These are phyloP conservation scores for Choloepus hoffmanni DNA, from an alignment of 2,113 vertebrate species.

Conservation along the genomic window DNA sequence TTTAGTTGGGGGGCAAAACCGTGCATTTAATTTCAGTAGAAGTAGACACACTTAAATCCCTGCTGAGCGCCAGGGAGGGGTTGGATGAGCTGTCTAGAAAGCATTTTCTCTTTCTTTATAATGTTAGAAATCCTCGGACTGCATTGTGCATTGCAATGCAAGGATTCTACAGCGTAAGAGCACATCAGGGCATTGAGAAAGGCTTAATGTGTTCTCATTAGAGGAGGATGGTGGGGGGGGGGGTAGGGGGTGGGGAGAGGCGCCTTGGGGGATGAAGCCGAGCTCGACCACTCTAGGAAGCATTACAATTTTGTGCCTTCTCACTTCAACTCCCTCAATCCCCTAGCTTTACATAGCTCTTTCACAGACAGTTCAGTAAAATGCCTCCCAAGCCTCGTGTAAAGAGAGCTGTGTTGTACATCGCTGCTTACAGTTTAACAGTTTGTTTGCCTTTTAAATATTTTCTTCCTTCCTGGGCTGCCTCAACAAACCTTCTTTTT, in stretches of 20 bases:
- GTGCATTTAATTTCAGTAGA: constrained; percentile 84
- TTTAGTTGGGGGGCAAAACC: constrained; percentile 82
- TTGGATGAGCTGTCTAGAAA: constrained; percentile 83
- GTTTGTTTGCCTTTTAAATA: constrained; percentile 78
- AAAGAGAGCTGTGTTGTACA: constrained; percentile 79
- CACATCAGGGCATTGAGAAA: constrained; percentile 84
- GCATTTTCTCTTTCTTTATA: constrained; percentile 83
- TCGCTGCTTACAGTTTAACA: constrained; percentile 78
- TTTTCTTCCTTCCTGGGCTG: constrained; percentile 40
- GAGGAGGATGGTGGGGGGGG: constrained; percentile 58
- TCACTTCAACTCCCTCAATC: constrained; percentile 84
- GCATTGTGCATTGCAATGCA: constrained; percentile 83
- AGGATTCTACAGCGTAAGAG: constrained; percentile 80
- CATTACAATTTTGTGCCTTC: constrained; percentile 80
- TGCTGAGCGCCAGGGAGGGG: constrained; percentile 83
- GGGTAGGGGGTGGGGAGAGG: constrained; percentile 56
- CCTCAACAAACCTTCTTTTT: constrained; percentile 13
- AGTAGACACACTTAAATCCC: constrained; percentile 84
- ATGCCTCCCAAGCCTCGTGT: constrained; percentile 85
- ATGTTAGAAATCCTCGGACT: constrained; percentile 81
- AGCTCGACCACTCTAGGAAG: constrained; percentile 82
- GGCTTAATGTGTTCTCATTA: constrained; percentile 87
- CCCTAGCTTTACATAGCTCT: constrained; percentile 85
- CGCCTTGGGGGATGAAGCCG: constrained; percentile 69
- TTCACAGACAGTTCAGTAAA: constrained; percentile 84